Percentiles rank a stretch among this genome's conserved stretches.
Evolutionary conservation across 2,888 invertebrate species (phyloP).

Genomic region (Petrophora chlorosata): DNA sequence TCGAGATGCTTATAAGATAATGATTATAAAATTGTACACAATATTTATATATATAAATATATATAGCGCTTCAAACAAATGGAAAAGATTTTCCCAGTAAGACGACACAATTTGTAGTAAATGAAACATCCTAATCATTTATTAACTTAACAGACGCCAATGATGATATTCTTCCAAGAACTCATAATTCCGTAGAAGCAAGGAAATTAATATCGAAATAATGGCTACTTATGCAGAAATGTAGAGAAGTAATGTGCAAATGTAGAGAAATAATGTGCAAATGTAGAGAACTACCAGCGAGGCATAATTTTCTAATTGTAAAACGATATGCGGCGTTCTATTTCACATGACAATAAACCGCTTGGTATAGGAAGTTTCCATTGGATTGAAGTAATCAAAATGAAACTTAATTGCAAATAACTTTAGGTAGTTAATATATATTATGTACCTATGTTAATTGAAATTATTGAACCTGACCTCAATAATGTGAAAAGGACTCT

Average conservation of each 20-base stretch:
- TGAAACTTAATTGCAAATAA: conserved; percentile 5
- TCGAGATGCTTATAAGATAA: too few relatives aligned
- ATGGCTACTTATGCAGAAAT: conserved; percentile 20
- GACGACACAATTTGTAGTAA: neutral
- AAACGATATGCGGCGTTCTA: conserved; percentile 18
- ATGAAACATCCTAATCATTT: neutral
- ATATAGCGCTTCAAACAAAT: neutral
- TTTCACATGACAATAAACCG: conserved; percentile 17
- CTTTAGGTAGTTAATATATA: neutral
- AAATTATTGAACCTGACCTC: neutral
- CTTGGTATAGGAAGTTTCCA: conserved; percentile 16
- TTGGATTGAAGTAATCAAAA: conserved; percentile 1
- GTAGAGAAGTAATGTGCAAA: conserved; percentile 20
- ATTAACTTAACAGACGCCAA: conserved; percentile 1
- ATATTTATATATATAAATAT: too few relatives aligned
- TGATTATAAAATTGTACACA: too few relatives aligned
- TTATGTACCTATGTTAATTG: neutral
- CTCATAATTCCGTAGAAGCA: conserved; percentile 17
- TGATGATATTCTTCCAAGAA: conserved; percentile 15
- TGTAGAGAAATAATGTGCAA: conserved; percentile 15
- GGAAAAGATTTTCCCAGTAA: neutral
- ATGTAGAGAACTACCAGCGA: conserved; percentile 6
- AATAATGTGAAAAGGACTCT: too few relatives aligned
- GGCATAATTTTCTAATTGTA: conserved; percentile 21
- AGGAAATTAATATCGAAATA: conserved; percentile 19